These are phyloP conservation scores for Anoura caudifer DNA, from an alignment of 2,113 vertebrate genomes.

Conservation along the genomic window DNA sequence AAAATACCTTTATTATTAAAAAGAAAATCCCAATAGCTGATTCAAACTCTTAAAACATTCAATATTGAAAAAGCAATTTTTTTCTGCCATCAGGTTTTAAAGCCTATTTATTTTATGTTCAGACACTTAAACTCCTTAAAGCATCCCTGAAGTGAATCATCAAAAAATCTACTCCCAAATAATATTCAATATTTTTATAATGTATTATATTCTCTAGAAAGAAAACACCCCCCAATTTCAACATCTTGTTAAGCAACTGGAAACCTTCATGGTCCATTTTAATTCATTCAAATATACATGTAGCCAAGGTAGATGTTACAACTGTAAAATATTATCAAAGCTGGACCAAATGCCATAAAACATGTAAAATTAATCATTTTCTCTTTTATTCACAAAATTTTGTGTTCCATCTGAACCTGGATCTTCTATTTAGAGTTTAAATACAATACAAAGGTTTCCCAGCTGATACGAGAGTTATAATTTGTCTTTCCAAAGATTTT, in stretches of 20 bases:
- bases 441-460: slow-evolving; percentile 15
- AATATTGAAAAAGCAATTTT: not conserved
- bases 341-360: not conserved
- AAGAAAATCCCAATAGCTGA: not conserved
- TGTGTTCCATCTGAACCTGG: not conserved
- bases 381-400: not conserved
- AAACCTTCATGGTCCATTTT: not conserved
- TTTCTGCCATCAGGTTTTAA: not conserved
- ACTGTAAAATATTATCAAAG: not conserved
- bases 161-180: not conserved
- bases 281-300: not conserved
- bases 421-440: slow-evolving; percentile 7
- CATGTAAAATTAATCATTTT: not conserved
- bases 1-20: not conserved
- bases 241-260: not conserved
- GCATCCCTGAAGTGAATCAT: not conserved
- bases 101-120: not conserved
- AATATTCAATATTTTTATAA: not conserved
- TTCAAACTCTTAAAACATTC: not conserved
- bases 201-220: not conserved
- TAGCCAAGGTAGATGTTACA: not conserved
- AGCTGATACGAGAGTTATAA: not conserved
- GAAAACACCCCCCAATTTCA: not conserved
- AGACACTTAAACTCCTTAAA: not conserved
- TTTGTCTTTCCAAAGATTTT: not conserved